Base-by-base conservation (phyloP, 2,888 invertebrate genomes). In the Druceiella hillmani region DNA sequence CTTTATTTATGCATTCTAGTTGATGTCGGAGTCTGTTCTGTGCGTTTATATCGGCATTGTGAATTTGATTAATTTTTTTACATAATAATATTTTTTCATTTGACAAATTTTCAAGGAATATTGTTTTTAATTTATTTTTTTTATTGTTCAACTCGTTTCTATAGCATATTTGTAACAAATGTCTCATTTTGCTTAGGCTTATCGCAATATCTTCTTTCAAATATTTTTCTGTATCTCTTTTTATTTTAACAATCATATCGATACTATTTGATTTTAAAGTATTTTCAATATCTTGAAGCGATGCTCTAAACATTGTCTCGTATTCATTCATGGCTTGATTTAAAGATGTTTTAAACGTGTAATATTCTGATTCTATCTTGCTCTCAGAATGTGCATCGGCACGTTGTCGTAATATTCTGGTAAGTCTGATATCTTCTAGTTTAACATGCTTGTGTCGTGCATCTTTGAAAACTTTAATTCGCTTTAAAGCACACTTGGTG, bases 1-100 rank as follows among this genome's bases (percentile, higher is more conserved):
- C 69, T n/a, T 14, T 14, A 27, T 27, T 27, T 11, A 14, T 13
- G 14, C 11, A 27, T 10, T 10, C 27, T 15, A 27, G 12, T 27
- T n/a, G 27, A 7, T 27, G 12, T 10, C 27, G 12, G 4, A 27
- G 12, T 7, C 6, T 10, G 4, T 27, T 15, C 11, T 3, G 4
- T 7, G 27, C 27, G 3, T 27, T 12, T 27, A 7, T 13, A 6
- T 6, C 15, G 3, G 12, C 27, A 3, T 10, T 27, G 12, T 27
- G 11, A 3, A 27, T 27, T 10, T 11, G 6, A 14, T 6, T 11
- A 11, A 27, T 10, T 4, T 4, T 11, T 6, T 27, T n/a, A 3
- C 12, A 4, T 6, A n/a, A 14, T 3, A 5, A 14, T 12, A 14
- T 27, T n/a, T 15, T 27, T 27, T 27, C 27, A 3, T 27, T 25